phyloP scores from a whole-genome alignment of 2,888 invertebrate species.

The Spisula solida region DNA sequence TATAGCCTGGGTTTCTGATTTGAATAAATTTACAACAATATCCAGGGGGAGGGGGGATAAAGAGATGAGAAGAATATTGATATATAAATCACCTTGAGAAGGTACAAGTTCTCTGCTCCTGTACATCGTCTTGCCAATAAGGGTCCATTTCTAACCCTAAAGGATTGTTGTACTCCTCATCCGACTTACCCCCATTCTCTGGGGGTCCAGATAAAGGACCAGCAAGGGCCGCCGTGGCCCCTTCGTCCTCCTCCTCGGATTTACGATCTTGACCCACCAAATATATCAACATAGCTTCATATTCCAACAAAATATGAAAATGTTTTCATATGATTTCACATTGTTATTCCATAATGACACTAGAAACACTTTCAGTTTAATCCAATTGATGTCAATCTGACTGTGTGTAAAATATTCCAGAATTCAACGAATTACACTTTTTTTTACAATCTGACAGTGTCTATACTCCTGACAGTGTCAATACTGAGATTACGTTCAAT shows the following conservation, averaged over 20 bases:
- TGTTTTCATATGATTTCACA: background rate
- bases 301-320: background rate
- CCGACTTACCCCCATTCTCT: slow-evolving; percentile 34
- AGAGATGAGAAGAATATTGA: no score
- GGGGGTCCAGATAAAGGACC: slow-evolving; percentile 44
- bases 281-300: slow-evolving; percentile 72
- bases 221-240: slow-evolving; percentile 47
- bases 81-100: slow-evolving; percentile 62
- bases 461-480: no score
- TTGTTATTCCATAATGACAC: background rate
- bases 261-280: slow-evolving; percentile 72
- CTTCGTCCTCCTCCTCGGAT: slow-evolving; percentile 63
- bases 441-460: no score
- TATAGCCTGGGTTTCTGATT: no score
- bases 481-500: background rate
- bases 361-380: slow-evolving; percentile 3
- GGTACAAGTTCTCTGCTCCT: slow-evolving; percentile 67
- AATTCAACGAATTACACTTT: background rate
- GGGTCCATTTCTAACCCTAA: slow-evolving; percentile 61
- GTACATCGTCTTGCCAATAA: slow-evolving; percentile 60
- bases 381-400: slow-evolving; percentile 7
- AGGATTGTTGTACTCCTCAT: slow-evolving; percentile 35
- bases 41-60: no score
- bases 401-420: background rate
- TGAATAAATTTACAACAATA: no score